These are phyloP conservation scores for Isoperla grammatica DNA, from an alignment of 2,888 invertebrate genomes.

Conservation along the genomic window DNA sequence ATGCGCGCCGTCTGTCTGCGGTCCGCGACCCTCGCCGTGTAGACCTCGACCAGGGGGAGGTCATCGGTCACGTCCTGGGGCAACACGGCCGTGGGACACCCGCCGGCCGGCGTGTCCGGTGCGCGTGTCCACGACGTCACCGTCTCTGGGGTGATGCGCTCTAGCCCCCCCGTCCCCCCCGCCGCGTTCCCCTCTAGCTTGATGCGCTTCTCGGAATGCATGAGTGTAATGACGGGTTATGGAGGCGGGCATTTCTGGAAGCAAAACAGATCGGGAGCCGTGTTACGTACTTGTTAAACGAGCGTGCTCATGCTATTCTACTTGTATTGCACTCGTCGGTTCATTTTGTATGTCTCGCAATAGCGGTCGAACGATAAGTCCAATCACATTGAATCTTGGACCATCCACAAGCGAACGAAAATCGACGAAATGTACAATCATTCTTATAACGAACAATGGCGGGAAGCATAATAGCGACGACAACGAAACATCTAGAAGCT, in stretches of 20 bases:
- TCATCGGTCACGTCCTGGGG: constrained; percentile 21
- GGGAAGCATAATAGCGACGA: too few species aligned
- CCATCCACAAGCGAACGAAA: too few species aligned
- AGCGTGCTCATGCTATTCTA: too few species aligned
- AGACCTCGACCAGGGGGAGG: constrained; percentile 50
- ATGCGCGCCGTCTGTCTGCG: constrained; percentile 57
- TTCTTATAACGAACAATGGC: too few species aligned
- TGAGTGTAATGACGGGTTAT: not conserved
- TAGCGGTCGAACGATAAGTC: too few species aligned
- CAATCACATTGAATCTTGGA: too few species aligned
- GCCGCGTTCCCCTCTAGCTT: not conserved
- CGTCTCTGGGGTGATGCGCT: too few species aligned
- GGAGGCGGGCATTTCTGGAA: not conserved
- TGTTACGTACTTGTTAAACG: too few species aligned
- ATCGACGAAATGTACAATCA: too few species aligned
- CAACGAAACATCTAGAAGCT: too few species aligned
- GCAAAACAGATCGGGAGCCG: not conserved
- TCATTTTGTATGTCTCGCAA: too few species aligned
- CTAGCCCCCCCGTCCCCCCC: not conserved
- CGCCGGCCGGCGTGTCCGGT: not conserved
- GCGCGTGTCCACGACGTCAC: not conserved
- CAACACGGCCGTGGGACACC: constrained; percentile 24
- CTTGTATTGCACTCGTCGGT: too few species aligned
- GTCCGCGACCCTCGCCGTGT: constrained; percentile 55
- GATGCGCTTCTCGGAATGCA: not conserved